phyloP scores from a whole-genome alignment of 2,888 invertebrate species.

The Drosophila mimica region DNA sequence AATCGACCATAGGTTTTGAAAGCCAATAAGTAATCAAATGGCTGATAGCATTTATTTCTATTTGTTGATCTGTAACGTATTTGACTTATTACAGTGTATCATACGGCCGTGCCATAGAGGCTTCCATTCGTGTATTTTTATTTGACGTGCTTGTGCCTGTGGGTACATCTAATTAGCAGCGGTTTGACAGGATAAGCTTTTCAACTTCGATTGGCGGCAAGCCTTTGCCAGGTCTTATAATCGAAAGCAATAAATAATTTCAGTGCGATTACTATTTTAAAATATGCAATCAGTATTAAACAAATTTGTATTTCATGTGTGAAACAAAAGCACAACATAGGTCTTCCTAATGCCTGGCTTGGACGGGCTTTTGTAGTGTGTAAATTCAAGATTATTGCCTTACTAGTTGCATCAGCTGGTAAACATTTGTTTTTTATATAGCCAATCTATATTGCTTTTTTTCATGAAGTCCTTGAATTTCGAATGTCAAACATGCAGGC shows the following conservation, averaged over 20 bases:
- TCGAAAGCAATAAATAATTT: constrained; percentile 20
- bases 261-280: constrained; percentile 20
- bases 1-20: background rate
- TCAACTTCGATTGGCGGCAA: constrained; percentile 22
- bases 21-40: background rate
- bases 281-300: background rate
- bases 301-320: background rate
- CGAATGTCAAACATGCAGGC: background rate
- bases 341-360: constrained; percentile 34
- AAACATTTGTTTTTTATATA: background rate
- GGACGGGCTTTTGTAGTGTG: constrained; percentile 23
- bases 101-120: background rate
- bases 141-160: background rate
- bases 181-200: constrained; percentile 30
- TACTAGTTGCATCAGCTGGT: background rate
- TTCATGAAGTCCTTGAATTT: background rate
- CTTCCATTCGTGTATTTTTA: background rate
- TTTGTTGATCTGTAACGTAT: background rate
- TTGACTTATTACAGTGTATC: constrained; percentile 18
- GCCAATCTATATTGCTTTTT: no score
- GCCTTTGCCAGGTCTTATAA: background rate
- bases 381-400: background rate
- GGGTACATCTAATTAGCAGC: constrained; percentile 55
- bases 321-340: constrained; percentile 34
- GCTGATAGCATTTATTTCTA: background rate